phyloP scores from a whole-genome alignment of 1,140 invertebrate species.

The Venturia canescens region DNA sequence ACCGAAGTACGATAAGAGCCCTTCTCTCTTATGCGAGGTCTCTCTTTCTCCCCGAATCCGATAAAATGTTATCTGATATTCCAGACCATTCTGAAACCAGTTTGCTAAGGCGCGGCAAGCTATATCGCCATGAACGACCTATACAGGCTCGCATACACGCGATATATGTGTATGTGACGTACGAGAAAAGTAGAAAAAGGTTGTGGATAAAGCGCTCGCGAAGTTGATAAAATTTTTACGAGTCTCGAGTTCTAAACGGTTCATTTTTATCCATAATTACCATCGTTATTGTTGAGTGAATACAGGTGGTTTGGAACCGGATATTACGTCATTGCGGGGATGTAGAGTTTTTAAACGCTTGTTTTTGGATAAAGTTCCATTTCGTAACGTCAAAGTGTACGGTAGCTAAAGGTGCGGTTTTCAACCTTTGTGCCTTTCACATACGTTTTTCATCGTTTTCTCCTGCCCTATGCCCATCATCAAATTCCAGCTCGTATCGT shows the following conservation, averaged over 20 bases:
- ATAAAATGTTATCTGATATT: constrained; percentile 35
- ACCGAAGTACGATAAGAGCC: constrained; percentile 29
- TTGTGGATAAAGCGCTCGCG: neutral
- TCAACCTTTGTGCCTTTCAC: neutral
- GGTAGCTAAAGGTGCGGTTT: constrained; percentile 4
- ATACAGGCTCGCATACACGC: neutral
- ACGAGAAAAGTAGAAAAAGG: neutral
- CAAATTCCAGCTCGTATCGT: constrained; percentile 11
- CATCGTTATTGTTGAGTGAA: neutral
- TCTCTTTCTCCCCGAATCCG: constrained; percentile 8
- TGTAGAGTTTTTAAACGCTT: neutral
- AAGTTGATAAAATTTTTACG: neutral
- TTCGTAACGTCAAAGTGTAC: neutral
- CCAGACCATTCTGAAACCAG: constrained; percentile 26
- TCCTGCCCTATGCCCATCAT: neutral
- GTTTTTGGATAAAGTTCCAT: neutral
- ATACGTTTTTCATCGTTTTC: neutral
- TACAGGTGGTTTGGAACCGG: neutral
- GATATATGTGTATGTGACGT: neutral
- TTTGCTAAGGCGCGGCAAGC: constrained; percentile 10
- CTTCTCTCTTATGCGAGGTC: neutral
- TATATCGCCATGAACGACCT: constrained; percentile 21
- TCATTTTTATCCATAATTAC: neutral
- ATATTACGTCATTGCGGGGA: neutral
- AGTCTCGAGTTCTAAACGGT: neutral